phyloP scores from a whole-genome alignment of 2,888 invertebrate species.

The Athripsodes cinereus region DNA sequence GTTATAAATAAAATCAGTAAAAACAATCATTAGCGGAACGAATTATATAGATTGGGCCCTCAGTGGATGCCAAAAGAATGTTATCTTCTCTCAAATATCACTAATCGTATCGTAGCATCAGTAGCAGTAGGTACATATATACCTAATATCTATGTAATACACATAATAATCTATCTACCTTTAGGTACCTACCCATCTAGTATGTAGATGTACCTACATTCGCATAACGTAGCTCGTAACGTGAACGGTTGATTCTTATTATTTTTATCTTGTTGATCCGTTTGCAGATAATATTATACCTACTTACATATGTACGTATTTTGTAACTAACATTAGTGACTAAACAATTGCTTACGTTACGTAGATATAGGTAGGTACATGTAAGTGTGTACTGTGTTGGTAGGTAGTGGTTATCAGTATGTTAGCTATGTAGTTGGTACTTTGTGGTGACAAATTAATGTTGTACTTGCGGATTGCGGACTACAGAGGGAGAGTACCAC shows the following conservation, averaged over 20 bases:
- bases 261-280: slow-evolving; percentile 18
- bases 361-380: too few species aligned
- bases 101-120: not conserved
- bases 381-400: too few species aligned
- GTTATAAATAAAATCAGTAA: not conserved
- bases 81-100: not conserved
- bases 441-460: too few species aligned
- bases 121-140: not conserved
- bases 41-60: not conserved
- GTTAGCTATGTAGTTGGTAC: too few species aligned
- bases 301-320: slow-evolving; percentile 9
- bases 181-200: too few species aligned
- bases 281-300: slow-evolving; percentile 9
- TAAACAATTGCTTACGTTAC: too few species aligned
- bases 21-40: not conserved
- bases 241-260: slow-evolving; percentile 12
- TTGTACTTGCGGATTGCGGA: too few species aligned
- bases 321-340: not conserved
- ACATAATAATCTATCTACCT: too few species aligned
- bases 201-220: too few species aligned
- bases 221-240: not conserved
- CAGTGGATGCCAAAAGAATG: not conserved
- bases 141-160: not conserved
- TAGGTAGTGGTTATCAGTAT: too few species aligned
- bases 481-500: too few species aligned